Evolutionary conservation across 2,797 vertebrate species (phyloP), one percentile per base, ranked within the genome.

Genomic region (Loris lydekkerianus): DNA sequence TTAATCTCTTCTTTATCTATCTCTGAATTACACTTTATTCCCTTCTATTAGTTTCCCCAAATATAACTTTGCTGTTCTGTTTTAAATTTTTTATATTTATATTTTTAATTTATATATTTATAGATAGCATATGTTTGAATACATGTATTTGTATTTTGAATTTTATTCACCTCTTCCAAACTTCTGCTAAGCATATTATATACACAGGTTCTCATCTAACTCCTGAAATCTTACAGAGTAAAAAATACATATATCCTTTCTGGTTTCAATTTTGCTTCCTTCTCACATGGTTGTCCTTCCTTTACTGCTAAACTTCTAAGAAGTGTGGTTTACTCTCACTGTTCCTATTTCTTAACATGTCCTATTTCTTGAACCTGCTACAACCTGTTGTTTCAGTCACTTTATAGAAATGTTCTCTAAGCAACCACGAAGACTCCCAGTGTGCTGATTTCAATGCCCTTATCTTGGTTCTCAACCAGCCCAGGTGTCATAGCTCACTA

Each of bases 381-480:
- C 23, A n/a, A 6, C 18, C 29, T 56, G 43, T 5, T 2, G 11
- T 73, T 53, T 21, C 0, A 1, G 63, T 4, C 17, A 8, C 3
- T n/a, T 61, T 15, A 5, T n/a, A 83, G 46, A 76, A 29, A n/a
- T 4, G 3, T 18, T 53, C 43, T 60, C 20, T 10, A 13, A 21
- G 10, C 31, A 23, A 8, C 11, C 20, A 5, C 9, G 2, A 18
- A 29, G 60, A 65, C 10, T 31, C 58, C 25, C 23, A 9, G 3
- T 29, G 2, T 8, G 13, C 7, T 5, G n/a, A 23, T 25, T 18
- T 34, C 37, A 7, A 0, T 2, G 11, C 21, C 85, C 27, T 60
- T 10, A 3, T 9, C 4, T 69, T 15, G 15, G 34, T 72, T 58
- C 17, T 29, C 67, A n/a, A 37, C 14, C 17, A n/a, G 25, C n/a